These are phyloP conservation scores for Trematocara caparti DNA, from an alignment of 2,797 vertebrate genomes.

Conservation along the genomic window DNA sequence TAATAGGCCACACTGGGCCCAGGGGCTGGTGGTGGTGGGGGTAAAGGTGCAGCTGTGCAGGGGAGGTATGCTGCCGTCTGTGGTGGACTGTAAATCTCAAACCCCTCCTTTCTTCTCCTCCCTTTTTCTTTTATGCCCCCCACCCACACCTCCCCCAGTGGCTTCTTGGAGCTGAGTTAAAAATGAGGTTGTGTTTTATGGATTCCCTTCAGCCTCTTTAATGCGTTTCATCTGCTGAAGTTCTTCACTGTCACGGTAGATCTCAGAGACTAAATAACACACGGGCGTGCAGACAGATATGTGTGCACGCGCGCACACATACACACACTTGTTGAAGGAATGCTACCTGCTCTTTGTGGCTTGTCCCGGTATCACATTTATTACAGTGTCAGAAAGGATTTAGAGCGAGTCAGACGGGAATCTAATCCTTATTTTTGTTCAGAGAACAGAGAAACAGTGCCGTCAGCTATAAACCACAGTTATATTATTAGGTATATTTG, in stretches of 20 bases:
- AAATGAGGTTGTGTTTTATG: slow-evolving; percentile 70
- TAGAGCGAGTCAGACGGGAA: background rate
- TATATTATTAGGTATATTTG: background rate
- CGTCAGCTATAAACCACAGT: background rate
- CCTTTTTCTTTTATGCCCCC: background rate
- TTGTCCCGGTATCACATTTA: slow-evolving; percentile 1
- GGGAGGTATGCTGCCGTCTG: slow-evolving; percentile 40
- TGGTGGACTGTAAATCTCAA: slow-evolving; percentile 69
- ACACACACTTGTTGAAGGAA: background rate
- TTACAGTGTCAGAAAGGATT: slow-evolving; percentile 17
- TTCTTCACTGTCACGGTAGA: slow-evolving; percentile 58
- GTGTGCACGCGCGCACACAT: background rate
- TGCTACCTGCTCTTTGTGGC: background rate
- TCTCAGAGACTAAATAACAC: slow-evolving; percentile 29
- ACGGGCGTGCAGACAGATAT: background rate
- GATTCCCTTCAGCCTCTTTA: slow-evolving; percentile 63
- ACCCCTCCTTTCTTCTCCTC: slow-evolving; percentile 15
- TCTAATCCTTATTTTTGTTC: background rate
- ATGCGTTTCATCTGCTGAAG: slow-evolving; percentile 72
- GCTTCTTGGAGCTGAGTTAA: slow-evolving; percentile 47
- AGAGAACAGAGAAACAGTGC: background rate
- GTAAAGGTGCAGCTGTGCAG: slow-evolving; percentile 70
- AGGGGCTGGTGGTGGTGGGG: background rate
- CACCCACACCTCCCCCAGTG: background rate
- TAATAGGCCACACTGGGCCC: slow-evolving; percentile 57